A percentile compares a stretch with the other conserved stretches of the same genome.
phyloP scores from a whole-genome alignment of 2,888 invertebrate genomes.

The Caenorhabditis afra region DNA sequence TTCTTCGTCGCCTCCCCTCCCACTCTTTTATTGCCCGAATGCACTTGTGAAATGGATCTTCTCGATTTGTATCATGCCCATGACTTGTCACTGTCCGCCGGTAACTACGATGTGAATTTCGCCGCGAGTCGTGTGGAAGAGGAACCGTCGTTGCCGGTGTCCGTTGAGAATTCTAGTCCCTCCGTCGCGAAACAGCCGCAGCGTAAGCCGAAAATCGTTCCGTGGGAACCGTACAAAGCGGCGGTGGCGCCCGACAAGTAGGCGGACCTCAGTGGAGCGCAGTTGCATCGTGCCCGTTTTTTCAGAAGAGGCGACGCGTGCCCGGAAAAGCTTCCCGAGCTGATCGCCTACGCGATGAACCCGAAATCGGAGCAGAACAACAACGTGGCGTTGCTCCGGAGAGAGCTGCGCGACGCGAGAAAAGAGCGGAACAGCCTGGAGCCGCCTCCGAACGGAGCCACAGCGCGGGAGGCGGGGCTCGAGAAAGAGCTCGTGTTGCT shows the following conservation, averaged over 20 bases:
- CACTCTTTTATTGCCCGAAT: conserved; percentile 6
- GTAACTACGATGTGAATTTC: conserved; percentile 33
- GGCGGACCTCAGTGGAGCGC: neutral
- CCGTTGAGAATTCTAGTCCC: conserved; percentile 17
- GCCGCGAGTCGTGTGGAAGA: conserved; percentile 4
- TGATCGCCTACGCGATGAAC: conserved; percentile 56
- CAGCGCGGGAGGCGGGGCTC: conserved; percentile 30
- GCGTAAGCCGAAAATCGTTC: conserved; percentile 66
- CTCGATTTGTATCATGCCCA: conserved; percentile 68
- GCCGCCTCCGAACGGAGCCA: neutral
- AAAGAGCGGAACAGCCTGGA: conserved; percentile 39
- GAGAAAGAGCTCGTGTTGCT: conserved; percentile 50
- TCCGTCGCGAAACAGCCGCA: conserved; percentile 35
- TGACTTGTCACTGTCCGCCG: conserved; percentile 52
- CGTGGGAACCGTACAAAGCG: conserved; percentile 75
- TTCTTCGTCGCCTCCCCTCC: conserved; percentile 10
- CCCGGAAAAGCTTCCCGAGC: conserved; percentile 54
- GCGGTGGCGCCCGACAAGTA: conserved; percentile 55
- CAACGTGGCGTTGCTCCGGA: conserved; percentile 15
- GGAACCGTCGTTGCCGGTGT: neutral
- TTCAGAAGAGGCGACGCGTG: conserved; percentile 40
- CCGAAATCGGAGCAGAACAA: conserved; percentile 38
- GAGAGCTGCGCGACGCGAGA: conserved; percentile 38
- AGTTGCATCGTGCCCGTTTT: neutral
- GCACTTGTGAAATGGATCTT: conserved; percentile 54